phyloP scores from a whole-genome alignment of 2,797 vertebrate species.

The Rhabdomys pumilio region DNA sequence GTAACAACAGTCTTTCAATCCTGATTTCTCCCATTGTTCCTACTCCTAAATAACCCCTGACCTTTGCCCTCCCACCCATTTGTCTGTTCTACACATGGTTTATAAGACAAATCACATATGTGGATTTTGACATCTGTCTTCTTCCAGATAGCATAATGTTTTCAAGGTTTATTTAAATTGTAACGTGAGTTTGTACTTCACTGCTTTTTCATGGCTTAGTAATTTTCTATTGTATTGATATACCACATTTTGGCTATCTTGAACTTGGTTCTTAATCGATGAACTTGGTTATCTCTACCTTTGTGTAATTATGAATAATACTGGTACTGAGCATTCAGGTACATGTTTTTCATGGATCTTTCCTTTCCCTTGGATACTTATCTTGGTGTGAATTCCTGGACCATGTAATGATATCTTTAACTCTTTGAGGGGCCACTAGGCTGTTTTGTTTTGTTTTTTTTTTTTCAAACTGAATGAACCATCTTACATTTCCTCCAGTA shows the following conservation, averaged over 20 bases:
- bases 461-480: neutral
- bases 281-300: neutral
- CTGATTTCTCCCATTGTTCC: neutral
- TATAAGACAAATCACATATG: neutral
- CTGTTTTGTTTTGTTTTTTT: neutral
- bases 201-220: neutral
- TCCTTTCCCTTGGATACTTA: slow-evolving; percentile 2
- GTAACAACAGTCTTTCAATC: neutral
- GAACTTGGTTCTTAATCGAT: neutral
- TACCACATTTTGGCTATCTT: neutral
- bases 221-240: neutral
- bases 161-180: neutral
- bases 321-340: neutral
- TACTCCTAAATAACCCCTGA: neutral
- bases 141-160: neutral
- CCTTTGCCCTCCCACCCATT: neutral
- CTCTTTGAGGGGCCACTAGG: neutral
- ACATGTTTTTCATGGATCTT: neutral
- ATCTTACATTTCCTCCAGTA: slow-evolving; percentile 3
- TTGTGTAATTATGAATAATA: neutral
- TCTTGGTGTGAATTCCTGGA: neutral
- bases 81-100: neutral
- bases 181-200: neutral
- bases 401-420: neutral
- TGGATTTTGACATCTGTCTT: neutral